A percentile compares a stretch with the other conserved stretches of the same genome.
Conservation (phyloP, 2,113 vertebrate genomes). For the Crotalus horridus region DNA sequence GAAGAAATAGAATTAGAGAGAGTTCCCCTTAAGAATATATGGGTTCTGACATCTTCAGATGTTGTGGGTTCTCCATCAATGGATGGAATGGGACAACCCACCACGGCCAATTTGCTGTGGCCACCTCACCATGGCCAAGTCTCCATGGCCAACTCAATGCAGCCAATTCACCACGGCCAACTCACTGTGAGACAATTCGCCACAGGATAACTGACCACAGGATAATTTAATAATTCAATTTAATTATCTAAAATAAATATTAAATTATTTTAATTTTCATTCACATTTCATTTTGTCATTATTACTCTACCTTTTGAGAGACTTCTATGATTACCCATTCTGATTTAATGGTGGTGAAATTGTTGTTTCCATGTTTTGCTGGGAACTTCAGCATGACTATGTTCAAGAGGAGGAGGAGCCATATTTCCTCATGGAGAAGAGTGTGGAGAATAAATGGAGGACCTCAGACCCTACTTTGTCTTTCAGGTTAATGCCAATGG, state of each 20-base stretch:
- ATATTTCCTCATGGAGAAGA: background rate
- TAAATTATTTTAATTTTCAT: background rate
- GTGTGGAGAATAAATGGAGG: too few species aligned
- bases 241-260: background rate
- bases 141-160: background rate
- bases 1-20: background rate
- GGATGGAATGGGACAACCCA: background rate
- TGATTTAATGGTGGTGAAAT: background rate
- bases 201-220: background rate
- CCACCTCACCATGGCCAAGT: background rate
- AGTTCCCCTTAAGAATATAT: too few species aligned
- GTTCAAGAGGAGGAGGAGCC: background rate
- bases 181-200: background rate
- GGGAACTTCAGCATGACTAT: background rate
- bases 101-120: background rate
- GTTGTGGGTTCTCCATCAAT: background rate
- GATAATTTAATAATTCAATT: background rate
- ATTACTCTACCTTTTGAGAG: background rate
- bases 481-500: conserved; percentile 93
- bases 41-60: background rate
- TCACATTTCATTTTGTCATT: background rate
- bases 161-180: too few species aligned
- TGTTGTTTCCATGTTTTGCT: background rate
- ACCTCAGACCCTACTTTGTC: rapidly evolving
- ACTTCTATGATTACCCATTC: background rate